A percentile compares a stretch with the other conserved stretches of the same genome.
phyloP scores from a whole-genome alignment of 2,113 vertebrate genomes.

The Cynocephalus volans region DNA sequence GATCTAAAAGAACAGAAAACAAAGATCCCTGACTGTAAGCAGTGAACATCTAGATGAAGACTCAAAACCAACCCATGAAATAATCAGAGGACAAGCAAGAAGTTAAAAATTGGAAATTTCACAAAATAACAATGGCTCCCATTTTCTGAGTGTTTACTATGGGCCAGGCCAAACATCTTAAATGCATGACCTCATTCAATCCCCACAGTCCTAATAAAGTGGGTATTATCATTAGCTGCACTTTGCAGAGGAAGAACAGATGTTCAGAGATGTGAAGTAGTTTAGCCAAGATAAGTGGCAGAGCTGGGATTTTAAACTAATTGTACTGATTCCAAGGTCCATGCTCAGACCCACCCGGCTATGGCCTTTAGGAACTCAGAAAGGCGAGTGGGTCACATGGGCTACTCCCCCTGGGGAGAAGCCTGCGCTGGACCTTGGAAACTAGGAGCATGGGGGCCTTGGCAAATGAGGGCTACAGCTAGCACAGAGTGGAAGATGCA shows the following conservation, averaged over 20 bases:
- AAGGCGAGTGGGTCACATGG: neutral
- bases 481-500: neutral
- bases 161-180: neutral
- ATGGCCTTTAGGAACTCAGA: neutral
- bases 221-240: neutral
- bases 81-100: neutral
- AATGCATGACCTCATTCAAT: neutral
- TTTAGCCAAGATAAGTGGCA: neutral
- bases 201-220: neutral
- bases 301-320: neutral
- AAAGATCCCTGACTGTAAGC: neutral
- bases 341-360: neutral
- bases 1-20: neutral
- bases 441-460: neutral
- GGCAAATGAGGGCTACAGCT: neutral
- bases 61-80: neutral
- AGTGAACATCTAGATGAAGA: neutral
- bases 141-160: neutral
- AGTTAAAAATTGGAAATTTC: neutral
- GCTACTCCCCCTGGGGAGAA: neutral
- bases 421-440: neutral
- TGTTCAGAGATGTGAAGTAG: neutral
- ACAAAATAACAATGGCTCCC: neutral
- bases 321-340: conserved; percentile 4
- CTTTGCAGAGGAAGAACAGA: neutral